Evolutionary conservation across 2,888 invertebrate species (phyloP).

Genomic region (Villa cingulata): DNA sequence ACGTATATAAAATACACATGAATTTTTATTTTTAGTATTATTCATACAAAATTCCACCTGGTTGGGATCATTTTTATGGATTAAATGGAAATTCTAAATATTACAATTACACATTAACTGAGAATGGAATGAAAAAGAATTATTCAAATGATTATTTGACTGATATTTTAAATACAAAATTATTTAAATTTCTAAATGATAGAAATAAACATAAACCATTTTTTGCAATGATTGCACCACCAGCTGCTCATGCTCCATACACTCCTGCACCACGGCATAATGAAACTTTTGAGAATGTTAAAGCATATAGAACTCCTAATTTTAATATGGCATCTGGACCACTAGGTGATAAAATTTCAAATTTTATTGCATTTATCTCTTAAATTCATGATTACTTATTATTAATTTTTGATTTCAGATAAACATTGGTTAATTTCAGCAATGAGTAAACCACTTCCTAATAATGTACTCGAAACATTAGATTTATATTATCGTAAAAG

Average conservation of each 20-base stretch:
- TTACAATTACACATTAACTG: conserved; percentile 74
- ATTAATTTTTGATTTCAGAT: conserved; percentile 38
- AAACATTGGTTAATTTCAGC: conserved; percentile 72
- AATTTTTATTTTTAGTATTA: conserved; percentile 10
- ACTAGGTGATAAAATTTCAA: conserved; percentile 14
- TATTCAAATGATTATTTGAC: conserved; percentile 64
- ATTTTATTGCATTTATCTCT: background rate
- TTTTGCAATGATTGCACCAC: conserved; percentile 74
- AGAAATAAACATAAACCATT: conserved; percentile 36
- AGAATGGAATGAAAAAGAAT: conserved; percentile 58
- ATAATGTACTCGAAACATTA: conserved; percentile 42
- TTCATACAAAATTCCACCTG: conserved; percentile 54
- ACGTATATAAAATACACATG: background rate
- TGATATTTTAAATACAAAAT: conserved; percentile 50
- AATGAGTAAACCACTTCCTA: conserved; percentile 51
- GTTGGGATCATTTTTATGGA: conserved; percentile 81
- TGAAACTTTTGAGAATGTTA: conserved; percentile 44
- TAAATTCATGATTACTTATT: background rate
- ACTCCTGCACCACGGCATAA: conserved; percentile 64
- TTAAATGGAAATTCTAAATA: conserved; percentile 86
- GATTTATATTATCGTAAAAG: conserved; percentile 60
- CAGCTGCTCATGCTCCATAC: conserved; percentile 78
- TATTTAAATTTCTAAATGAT: conserved; percentile 18
- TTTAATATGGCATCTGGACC: conserved; percentile 42
- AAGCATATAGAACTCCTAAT: conserved; percentile 52